A percentile compares a stretch with the other conserved stretches of the same genome.
Evolutionary conservation across 2,113 vertebrate species (phyloP).

Genomic region (Chelonoidis abingdonii): DNA sequence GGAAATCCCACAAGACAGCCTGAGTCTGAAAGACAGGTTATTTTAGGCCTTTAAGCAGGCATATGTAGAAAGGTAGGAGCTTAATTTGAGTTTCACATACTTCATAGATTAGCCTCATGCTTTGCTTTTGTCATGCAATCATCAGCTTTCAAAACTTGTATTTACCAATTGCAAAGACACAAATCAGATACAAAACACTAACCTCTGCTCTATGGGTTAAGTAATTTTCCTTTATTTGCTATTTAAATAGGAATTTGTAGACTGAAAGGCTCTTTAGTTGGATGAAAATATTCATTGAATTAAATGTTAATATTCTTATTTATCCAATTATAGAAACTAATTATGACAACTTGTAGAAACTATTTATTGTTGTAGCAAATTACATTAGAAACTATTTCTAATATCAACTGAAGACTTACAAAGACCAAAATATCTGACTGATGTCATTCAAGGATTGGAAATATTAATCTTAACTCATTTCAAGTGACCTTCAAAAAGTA

Average conservation of each 20-base stretch:
- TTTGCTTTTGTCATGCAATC: constrained; percentile 35
- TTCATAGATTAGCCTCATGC: neutral
- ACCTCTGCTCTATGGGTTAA: neutral
- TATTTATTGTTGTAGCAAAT: neutral
- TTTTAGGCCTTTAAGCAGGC: constrained; percentile 23
- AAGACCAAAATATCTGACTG: neutral
- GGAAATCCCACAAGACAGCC: neutral
- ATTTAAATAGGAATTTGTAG: constrained; percentile 22
- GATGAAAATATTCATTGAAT: constrained; percentile 5
- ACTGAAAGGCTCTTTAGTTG: constrained; percentile 6
- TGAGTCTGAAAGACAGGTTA: neutral
- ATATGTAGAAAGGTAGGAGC: neutral
- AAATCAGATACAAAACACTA: constrained; percentile 30
- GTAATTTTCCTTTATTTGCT: neutral
- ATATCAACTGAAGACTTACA: neutral
- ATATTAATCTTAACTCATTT: neutral
- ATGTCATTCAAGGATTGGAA: neutral
- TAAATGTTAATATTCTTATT: neutral
- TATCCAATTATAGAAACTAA: neutral
- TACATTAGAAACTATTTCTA: neutral
- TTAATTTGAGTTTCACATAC: constrained; percentile 23
- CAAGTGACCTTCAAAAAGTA: neutral
- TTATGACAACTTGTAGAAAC: neutral
- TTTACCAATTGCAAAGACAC: constrained; percentile 35
- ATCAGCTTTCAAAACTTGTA: constrained; percentile 45